These are phyloP conservation scores for Pardalotus punctatus DNA, from an alignment of 2,113 vertebrate genomes.

Conservation along the genomic window DNA sequence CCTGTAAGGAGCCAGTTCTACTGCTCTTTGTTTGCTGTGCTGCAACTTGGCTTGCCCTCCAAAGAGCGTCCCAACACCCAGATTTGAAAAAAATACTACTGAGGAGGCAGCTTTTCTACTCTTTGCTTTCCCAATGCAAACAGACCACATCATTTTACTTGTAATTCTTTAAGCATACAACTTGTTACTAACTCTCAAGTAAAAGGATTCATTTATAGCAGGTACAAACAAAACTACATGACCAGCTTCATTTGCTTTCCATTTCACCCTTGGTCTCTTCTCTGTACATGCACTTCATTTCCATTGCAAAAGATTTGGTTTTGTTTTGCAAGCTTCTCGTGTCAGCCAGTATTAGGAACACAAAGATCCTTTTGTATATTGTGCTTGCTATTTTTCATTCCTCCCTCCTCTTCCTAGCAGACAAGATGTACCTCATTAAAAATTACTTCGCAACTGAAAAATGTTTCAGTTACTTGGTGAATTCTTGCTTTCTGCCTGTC, in stretches of 20 bases:
- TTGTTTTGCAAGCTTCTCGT: not conserved
- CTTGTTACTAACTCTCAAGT: not conserved
- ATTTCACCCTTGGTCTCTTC: not conserved
- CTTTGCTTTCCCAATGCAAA: not conserved
- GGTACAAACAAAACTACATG: not conserved
- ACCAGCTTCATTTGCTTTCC: not conserved
- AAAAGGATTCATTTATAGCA: not conserved
- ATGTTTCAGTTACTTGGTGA: not conserved
- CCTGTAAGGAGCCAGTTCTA: not conserved
- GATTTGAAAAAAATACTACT: not conserved
- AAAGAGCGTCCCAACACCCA: not conserved
- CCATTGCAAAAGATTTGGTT: not conserved
- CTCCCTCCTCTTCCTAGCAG: not conserved
- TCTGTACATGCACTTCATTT: not conserved
- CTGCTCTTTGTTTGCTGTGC: not conserved
- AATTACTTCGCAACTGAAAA: not conserved
- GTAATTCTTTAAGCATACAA: not conserved
- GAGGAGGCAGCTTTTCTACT: not conserved
- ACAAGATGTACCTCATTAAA: not conserved
- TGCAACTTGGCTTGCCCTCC: not conserved
- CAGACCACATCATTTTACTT: not conserved
- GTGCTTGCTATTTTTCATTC: not conserved
- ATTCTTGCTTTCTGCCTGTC: not conserved
- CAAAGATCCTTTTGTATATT: not conserved
- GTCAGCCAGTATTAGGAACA: not conserved